A percentile compares a stretch with the other conserved stretches of the same genome.
Conservation (phyloP, 2,797 vertebrate species). For the Champsocephalus esox region DNA sequence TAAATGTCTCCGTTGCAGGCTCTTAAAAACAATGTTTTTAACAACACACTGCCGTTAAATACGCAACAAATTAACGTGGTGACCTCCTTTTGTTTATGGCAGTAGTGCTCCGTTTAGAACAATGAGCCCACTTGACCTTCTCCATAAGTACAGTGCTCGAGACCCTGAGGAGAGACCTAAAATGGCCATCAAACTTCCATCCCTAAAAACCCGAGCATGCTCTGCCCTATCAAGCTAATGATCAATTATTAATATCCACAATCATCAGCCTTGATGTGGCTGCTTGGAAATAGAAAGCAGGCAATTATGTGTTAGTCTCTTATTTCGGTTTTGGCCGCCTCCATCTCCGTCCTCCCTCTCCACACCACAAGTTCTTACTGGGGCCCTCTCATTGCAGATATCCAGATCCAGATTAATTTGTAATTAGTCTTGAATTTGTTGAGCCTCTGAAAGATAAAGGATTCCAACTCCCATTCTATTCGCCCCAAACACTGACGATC, state of each 20-base stretch:
- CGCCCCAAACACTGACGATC: slow-evolving; percentile 85
- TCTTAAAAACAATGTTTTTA: not conserved
- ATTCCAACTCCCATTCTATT: slow-evolving; percentile 84
- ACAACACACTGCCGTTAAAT: slow-evolving; percentile 7
- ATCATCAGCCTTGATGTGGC: slow-evolving; percentile 84
- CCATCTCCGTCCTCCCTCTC: slow-evolving; percentile 72
- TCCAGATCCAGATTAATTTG: slow-evolving; percentile 90
- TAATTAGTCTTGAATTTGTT: slow-evolving; percentile 91
- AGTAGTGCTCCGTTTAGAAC: slow-evolving; percentile 22
- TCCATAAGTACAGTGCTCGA: slow-evolving; percentile 39
- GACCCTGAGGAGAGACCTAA: slow-evolving; percentile 68
- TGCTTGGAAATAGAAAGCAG: slow-evolving; percentile 81
- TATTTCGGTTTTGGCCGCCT: slow-evolving; percentile 78
- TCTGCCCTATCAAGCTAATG: slow-evolving; percentile 82
- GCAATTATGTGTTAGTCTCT: slow-evolving; percentile 85
- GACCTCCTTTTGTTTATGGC: slow-evolving; percentile 43
- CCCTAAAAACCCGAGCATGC: slow-evolving; percentile 75
- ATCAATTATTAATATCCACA: slow-evolving; percentile 88
- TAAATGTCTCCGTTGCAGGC: not conserved
- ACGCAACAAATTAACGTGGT: slow-evolving; percentile 13
- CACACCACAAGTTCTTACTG: slow-evolving; percentile 80
- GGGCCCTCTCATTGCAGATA: slow-evolving; percentile 86
- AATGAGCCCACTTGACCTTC: slow-evolving; percentile 75
- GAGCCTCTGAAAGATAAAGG: slow-evolving; percentile 89
- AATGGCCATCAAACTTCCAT: slow-evolving; percentile 76